phyloP scores from a whole-genome alignment of 2,113 vertebrate species.

The Elachura formosa region DNA sequence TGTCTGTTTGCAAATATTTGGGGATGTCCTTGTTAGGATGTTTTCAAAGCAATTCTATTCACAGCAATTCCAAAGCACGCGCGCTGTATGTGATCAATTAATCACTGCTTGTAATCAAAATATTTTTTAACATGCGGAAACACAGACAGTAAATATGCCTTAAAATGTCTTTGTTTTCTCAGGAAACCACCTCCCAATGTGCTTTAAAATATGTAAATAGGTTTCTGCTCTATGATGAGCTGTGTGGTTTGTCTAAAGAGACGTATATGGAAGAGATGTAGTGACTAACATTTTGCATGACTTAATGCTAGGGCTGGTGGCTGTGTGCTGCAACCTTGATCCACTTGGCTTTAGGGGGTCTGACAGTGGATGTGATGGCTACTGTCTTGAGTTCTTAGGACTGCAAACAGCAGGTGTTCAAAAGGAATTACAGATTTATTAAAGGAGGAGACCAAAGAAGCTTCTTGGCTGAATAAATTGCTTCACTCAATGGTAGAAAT shows the following conservation, averaged over 20 bases:
- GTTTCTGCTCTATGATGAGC: not conserved
- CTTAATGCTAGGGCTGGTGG: not conserved
- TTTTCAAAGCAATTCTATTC: conserved; percentile 32
- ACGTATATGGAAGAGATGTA: not conserved
- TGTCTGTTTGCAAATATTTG: conserved; percentile 49
- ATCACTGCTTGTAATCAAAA: conserved; percentile 26
- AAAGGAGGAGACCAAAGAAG: not conserved
- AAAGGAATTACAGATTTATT: not conserved
- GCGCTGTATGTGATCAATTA: conserved; percentile 14
- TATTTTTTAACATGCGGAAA: not conserved
- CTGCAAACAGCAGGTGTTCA: not conserved
- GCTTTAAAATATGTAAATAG: conserved; percentile 20
- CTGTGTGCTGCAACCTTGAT: not conserved
- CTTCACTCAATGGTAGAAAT: not conserved
- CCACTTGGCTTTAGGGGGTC: not conserved
- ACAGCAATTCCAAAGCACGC: conserved; percentile 24
- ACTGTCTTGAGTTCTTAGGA: not conserved
- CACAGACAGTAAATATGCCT: not conserved
- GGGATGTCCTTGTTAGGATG: conserved; percentile 31
- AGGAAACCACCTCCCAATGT: conserved; percentile 5
- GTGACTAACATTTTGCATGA: not conserved
- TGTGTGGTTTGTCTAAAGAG: not conserved
- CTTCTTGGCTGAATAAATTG: not conserved
- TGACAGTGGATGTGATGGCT: not conserved
- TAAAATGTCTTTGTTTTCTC: conserved; percentile 24